A percentile compares a stretch with the other conserved stretches of the same genome.
phyloP scores from a whole-genome alignment of 2,113 vertebrate species.

The rabbit (Oryctolagus cuniculus) region DNA sequence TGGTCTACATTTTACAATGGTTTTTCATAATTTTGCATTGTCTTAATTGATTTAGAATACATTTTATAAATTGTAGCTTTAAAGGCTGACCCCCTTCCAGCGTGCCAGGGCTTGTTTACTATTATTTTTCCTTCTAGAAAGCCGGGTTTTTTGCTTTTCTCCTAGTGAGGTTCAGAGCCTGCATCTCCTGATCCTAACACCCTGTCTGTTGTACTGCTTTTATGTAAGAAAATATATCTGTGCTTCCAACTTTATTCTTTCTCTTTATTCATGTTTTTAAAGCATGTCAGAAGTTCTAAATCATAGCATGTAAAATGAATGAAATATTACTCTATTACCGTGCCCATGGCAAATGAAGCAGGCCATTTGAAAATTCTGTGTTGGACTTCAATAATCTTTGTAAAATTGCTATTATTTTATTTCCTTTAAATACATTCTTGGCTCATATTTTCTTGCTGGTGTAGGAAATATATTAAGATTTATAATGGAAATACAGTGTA shows the following conservation, averaged over 20 bases:
- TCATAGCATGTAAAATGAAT: neutral
- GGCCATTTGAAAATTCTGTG: neutral
- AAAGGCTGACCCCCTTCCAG: neutral
- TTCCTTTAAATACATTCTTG: neutral
- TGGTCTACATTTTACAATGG: too few species aligned
- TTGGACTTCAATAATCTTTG: neutral
- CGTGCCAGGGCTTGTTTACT: neutral
- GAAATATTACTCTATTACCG: neutral
- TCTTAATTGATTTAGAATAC: neutral
- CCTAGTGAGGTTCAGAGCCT: neutral
- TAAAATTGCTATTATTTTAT: neutral
- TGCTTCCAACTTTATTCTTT: neutral
- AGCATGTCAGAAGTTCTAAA: neutral
- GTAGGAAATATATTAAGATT: neutral
- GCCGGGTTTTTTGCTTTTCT: neutral
- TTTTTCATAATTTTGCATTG: neutral
- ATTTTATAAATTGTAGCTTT: neutral
- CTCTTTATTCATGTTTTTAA: slow-evolving; percentile 12
- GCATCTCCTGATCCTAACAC: neutral
- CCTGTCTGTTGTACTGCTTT: neutral
- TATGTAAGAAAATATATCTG: neutral
- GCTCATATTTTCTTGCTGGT: slow-evolving; percentile 19
- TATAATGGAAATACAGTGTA: slow-evolving; percentile 33
- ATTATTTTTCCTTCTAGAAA: slow-evolving; percentile 14
- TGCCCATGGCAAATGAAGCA: neutral